Evolutionary conservation across 1,140 invertebrate species (phyloP), one percentile per base, ranked within the genome.

Genomic region (Varroa destructor): DNA sequence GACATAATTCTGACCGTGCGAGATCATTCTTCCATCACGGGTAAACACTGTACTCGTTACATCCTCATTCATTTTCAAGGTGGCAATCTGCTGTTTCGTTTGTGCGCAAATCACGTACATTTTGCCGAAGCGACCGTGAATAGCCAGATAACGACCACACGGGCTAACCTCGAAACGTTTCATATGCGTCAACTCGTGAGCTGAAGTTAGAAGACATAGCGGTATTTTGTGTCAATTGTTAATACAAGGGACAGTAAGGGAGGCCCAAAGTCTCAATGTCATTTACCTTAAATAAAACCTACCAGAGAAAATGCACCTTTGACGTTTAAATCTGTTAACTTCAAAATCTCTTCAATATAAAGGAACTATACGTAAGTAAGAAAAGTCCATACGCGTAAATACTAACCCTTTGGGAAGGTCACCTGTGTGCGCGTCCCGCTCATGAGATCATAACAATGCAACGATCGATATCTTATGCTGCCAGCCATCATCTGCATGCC

Each of bases 371-470:
- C 46, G 46, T 8, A 8, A 51, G 46, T 51, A 8, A 8, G 8
- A 51, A 51, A 51, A 51, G 8, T 51, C 8, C 46, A 8, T 8
- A 51, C 46, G 46, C 46, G 25, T 51, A 8, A 51, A 51, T 51
- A 51, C 46, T 67, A 40, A 67, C 61, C 61, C 40, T 67, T 67
- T 46, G 61, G 61, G 36, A 67, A 67, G n/a, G 61, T 67, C 1
- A 67, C 61, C 37, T 67, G 61, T 3, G 61, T 67, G 12, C 61
- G 61, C 3, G 61, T 46, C 10, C 61, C 61, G 61, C 61, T 67
- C 61, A 67, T 67, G 12, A 67, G 61, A 8, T 67, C 61, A 46
- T 67, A 67, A 37, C 61, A 67, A 8, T 67, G 61, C 36, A 67
- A 46, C 12, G 61, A 36, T 40, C 61, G 14, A 67, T 67, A 67